These are phyloP conservation scores for Lutjanus erythropterus DNA, from an alignment of 2,113 vertebrate genomes.

Conservation along the genomic window DNA sequence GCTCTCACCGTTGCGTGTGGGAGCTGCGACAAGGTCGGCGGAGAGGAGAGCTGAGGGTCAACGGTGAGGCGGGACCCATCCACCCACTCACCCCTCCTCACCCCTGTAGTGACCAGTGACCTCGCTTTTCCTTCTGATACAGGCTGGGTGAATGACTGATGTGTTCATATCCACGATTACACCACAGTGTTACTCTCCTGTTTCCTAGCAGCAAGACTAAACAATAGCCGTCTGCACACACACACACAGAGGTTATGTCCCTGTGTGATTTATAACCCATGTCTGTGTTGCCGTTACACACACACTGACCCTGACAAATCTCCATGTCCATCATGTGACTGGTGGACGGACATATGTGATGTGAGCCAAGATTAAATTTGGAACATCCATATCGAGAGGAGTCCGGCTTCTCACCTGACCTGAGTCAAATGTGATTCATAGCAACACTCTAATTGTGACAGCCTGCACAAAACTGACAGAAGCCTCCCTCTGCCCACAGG, in stretches of 20 bases:
- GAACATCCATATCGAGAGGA: constrained; percentile 58
- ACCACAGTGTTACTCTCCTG: constrained; percentile 63
- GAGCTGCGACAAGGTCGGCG: constrained; percentile 29
- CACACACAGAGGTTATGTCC: constrained; percentile 36
- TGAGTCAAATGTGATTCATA: constrained; percentile 28
- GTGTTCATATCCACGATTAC: constrained; percentile 71
- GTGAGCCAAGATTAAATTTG: constrained; percentile 68
- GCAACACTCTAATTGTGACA: constrained; percentile 21
- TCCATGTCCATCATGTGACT: constrained; percentile 48
- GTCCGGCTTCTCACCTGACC: constrained; percentile 57
- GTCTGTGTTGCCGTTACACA: constrained; percentile 43
- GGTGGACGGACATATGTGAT: constrained; percentile 44
- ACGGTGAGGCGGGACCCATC: constrained; percentile 14
- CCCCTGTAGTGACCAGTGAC: constrained; percentile 38
- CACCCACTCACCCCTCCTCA: constrained; percentile 11
- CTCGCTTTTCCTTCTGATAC: constrained; percentile 66
- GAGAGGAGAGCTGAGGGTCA: constrained; percentile 46
- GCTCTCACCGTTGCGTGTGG: constrained; percentile 38
- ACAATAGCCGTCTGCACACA: constrained; percentile 67
- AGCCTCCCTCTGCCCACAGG: neutral
- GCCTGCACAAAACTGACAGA: neutral
- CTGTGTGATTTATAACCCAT: constrained; percentile 58
- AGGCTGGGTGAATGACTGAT: constrained; percentile 62
- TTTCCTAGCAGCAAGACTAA: constrained; percentile 78
- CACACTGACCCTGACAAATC: constrained; percentile 58